Evolutionary conservation across 2,888 invertebrate genomes (phyloP).

Genomic region (Lingula anatina): DNA sequence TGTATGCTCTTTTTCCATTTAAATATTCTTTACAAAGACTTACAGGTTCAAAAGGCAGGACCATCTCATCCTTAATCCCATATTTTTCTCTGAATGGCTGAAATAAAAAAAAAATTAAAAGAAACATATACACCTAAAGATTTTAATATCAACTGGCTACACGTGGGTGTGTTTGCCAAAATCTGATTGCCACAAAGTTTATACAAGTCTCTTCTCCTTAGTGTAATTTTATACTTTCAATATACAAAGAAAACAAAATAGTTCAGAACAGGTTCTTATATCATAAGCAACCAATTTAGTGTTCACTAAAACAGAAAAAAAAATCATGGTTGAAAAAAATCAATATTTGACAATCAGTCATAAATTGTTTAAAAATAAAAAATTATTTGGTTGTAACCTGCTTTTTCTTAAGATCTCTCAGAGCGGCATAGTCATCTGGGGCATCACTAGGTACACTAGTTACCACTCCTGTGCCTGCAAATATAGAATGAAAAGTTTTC

Average conservation of each 20-base stretch:
- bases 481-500: not conserved
- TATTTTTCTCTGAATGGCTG: conserved; percentile 87
- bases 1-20: too few relatives aligned
- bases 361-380: not conserved
- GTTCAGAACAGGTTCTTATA: not conserved
- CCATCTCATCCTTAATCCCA: conserved; percentile 76
- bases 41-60: conserved; percentile 65
- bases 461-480: conserved; percentile 82
- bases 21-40: too few relatives aligned
- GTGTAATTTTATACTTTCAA: not conserved
- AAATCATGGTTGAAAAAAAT: not conserved
- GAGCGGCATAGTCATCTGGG: conserved; percentile 96
- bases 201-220: too few relatives aligned
- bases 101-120: conserved; percentile 4
- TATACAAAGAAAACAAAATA: not conserved
- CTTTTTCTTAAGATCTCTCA: conserved; percentile 92
- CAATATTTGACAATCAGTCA: not conserved
- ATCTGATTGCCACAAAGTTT: too few relatives aligned
- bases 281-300: not conserved
- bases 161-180: too few relatives aligned
- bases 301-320: not conserved
- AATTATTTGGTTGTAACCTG: conserved; percentile 23
- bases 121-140: too few relatives aligned
- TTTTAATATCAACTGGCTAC: too few relatives aligned
- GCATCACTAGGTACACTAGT: conserved; percentile 98